phyloP scores from a whole-genome alignment of 2,888 invertebrate species.

The Drosophila paramelanica region DNA sequence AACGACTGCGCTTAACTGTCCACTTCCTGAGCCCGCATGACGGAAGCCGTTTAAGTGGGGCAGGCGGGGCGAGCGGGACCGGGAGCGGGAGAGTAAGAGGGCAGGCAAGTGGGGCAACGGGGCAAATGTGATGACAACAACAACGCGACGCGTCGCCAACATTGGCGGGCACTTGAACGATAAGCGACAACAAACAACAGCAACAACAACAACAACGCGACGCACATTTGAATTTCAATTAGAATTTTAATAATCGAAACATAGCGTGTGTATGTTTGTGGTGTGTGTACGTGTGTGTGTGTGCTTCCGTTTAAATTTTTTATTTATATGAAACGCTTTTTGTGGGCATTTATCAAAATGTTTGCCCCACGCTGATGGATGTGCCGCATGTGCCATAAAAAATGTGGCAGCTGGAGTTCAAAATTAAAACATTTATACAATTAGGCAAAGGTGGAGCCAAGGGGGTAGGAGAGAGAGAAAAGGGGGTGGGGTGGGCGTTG shows the following conservation, averaged over 20 bases:
- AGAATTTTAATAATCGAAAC: slow-evolving; percentile 79
- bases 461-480: background rate
- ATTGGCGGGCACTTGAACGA: slow-evolving; percentile 37
- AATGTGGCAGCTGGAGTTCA: slow-evolving; percentile 29
- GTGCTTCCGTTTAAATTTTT: slow-evolving; percentile 56
- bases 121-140: slow-evolving; percentile 34
- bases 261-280: slow-evolving; percentile 15
- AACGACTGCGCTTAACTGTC: slow-evolving; percentile 68
- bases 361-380: slow-evolving; percentile 61
- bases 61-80: background rate
- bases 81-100: background rate
- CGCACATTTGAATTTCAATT: slow-evolving; percentile 81
- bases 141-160: slow-evolving; percentile 36
- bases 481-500: background rate
- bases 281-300: slow-evolving; percentile 36
- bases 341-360: slow-evolving; percentile 63
- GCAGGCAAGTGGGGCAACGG: slow-evolving; percentile 12
- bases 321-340: slow-evolving; percentile 50
- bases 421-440: slow-evolving; percentile 73
- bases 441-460: slow-evolving; percentile 32
- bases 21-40: slow-evolving; percentile 79
- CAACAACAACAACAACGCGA: slow-evolving; percentile 23
- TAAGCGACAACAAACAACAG: slow-evolving; percentile 50
- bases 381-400: slow-evolving; percentile 40
- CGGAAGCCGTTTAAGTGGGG: slow-evolving; percentile 61